A percentile compares a stretch with the other conserved stretches of the same genome.
Evolutionary conservation across 2,113 vertebrate genomes (phyloP).

Genomic region (Eptesicus fuscus): DNA sequence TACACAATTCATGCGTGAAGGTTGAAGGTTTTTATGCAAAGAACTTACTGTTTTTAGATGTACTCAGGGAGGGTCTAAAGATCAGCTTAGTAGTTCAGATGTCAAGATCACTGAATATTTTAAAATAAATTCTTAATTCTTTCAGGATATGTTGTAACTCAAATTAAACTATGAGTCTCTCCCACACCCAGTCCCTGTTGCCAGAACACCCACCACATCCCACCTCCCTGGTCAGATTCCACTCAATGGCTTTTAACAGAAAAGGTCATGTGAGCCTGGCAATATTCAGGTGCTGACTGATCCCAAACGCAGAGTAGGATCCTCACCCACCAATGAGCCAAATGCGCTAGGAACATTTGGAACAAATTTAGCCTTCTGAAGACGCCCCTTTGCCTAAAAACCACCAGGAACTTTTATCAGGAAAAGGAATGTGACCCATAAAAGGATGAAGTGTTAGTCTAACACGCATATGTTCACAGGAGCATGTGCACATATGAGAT

Average conservation of each 20-base stretch:
- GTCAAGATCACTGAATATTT: background rate
- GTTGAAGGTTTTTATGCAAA: background rate
- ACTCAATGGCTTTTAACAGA: background rate
- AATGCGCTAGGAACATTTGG: fast-evolving
- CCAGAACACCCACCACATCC: fast-evolving
- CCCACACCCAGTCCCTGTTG: background rate
- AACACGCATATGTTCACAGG: background rate
- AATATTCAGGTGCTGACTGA: fast-evolving
- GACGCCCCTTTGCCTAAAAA: fast-evolving
- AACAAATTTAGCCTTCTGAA: background rate
- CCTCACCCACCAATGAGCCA: background rate
- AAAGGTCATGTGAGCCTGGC: fast-evolving
- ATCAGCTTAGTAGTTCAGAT: background rate
- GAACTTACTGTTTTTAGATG: background rate
- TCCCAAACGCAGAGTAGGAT: background rate
- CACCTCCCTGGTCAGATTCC: background rate
- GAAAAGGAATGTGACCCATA: too few relatives aligned
- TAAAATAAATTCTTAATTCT: background rate
- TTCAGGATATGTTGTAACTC: background rate
- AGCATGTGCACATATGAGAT: too few relatives aligned
- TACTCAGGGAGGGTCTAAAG: background rate
- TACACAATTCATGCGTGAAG: fast-evolving
- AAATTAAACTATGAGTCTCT: background rate
- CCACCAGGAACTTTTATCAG: fast-evolving
- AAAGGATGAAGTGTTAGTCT: background rate